phyloP scores from a whole-genome alignment of 2,113 vertebrate species.

The Hipposideros armiger region DNA sequence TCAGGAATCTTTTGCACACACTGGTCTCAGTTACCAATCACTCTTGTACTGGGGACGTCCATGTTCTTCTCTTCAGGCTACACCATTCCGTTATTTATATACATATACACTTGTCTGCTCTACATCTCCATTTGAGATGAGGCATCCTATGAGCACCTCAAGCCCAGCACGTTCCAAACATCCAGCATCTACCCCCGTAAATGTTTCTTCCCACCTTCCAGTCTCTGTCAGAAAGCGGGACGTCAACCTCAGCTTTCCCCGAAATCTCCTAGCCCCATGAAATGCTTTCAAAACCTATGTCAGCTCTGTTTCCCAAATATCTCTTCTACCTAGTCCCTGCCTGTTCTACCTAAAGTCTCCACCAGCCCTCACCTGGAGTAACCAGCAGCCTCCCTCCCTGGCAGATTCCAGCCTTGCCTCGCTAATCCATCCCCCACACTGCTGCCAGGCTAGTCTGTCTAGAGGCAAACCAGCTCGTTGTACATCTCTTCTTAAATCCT shows the following conservation, averaged over 20 bases:
- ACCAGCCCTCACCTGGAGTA: neutral
- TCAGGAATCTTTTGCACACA: too few species aligned
- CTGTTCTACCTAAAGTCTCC: neutral
- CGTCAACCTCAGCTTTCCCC: neutral
- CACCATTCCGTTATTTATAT: rapidly evolving
- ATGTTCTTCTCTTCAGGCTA: neutral
- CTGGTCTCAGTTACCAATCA: neutral
- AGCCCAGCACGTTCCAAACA: neutral
- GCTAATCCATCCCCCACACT: neutral
- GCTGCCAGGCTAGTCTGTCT: neutral
- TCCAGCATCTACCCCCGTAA: neutral
- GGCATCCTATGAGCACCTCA: neutral
- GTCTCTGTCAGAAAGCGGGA: neutral
- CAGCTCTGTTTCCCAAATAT: neutral
- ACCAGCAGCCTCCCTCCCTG: neutral
- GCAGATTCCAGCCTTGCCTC: neutral
- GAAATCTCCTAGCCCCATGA: neutral
- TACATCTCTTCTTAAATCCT: constrained; percentile 14
- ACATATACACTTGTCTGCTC: neutral
- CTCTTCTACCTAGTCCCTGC: neutral
- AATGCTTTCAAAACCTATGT: neutral
- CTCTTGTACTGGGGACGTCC: neutral
- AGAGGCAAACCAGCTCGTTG: neutral
- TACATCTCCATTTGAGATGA: neutral
- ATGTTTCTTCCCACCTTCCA: neutral